Percentiles rank a stretch among this genome's conserved stretches.
Evolutionary conservation across 2,113 vertebrate genomes (phyloP).

Genomic region (Hippocampus comes): DNA sequence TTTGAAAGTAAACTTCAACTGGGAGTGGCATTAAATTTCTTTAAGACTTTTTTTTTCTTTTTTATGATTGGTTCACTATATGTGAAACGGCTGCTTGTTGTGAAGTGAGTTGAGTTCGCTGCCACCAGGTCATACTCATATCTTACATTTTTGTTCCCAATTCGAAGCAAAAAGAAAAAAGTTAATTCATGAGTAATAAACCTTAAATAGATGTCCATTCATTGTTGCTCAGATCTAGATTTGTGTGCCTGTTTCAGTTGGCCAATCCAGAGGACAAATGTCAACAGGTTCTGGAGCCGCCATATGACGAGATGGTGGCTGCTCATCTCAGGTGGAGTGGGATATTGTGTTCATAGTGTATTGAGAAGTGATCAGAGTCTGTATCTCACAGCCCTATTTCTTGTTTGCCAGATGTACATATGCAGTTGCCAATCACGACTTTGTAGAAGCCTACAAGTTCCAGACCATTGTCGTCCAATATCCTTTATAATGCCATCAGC

Average conservation of each 20-base stretch:
- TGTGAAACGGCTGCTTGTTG: too few relatives aligned
- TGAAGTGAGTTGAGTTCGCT: too few relatives aligned
- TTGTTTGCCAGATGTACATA: constrained; percentile 82
- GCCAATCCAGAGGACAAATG: constrained; percentile 95
- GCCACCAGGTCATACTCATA: too few relatives aligned
- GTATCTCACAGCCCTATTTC: not conserved
- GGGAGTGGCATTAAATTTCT: too few relatives aligned
- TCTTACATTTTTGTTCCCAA: too few relatives aligned
- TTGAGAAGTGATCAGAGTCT: not conserved
- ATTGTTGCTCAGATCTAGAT: not conserved
- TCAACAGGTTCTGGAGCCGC: constrained; percentile 90
- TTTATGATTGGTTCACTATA: too few relatives aligned
- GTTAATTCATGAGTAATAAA: too few relatives aligned
- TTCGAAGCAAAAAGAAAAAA: too few relatives aligned
- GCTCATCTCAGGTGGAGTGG: constrained; percentile 87
- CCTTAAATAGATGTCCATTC: not conserved
- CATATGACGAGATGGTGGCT: constrained; percentile 96
- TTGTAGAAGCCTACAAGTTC: constrained; percentile 94
- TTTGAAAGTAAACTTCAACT: too few relatives aligned
- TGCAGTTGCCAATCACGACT: constrained; percentile 91
- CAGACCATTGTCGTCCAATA: constrained; percentile 98
- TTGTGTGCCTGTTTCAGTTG: constrained; percentile 69
- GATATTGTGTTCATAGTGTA: not conserved
- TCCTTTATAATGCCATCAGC: constrained; percentile 73
- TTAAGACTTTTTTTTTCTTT: too few relatives aligned